These are phyloP conservation scores for Atopsyche davidsoni DNA, from an alignment of 1,140 invertebrate genomes.

Conservation along the genomic window DNA sequence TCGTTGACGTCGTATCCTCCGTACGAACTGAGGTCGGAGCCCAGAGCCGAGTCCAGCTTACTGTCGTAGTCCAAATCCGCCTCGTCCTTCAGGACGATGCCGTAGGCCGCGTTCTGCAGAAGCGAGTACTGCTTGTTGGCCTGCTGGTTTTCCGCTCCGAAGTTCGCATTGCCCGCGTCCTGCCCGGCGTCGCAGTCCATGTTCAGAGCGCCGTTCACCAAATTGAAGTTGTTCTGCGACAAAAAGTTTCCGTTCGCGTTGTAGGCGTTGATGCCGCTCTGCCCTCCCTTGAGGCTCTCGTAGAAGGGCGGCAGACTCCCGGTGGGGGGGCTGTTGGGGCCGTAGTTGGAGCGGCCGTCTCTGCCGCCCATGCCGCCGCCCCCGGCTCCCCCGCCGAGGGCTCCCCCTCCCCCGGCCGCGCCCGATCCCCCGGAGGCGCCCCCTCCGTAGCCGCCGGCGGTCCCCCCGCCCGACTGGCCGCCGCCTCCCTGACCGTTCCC, in stretches of 20 bases:
- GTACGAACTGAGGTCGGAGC: slow-evolving; percentile 52
- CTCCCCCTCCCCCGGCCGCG: slow-evolving; percentile 54
- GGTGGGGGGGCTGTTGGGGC: slow-evolving; percentile 74
- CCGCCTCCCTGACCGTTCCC: slow-evolving; percentile 47
- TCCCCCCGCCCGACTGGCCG: slow-evolving; percentile 48
- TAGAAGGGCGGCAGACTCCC: slow-evolving; percentile 78
- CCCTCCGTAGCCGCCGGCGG: slow-evolving; percentile 48
- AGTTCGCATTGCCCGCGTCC: slow-evolving; percentile 38
- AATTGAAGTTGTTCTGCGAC: slow-evolving; percentile 47
- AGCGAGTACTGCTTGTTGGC: slow-evolving; percentile 70
- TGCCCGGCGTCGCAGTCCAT: slow-evolving; percentile 70
- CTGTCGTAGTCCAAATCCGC: slow-evolving; percentile 63
- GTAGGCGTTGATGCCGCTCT: slow-evolving; percentile 51
- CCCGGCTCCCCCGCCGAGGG: slow-evolving; percentile 55
- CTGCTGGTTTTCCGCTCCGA: slow-evolving; percentile 46
- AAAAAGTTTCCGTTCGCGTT: slow-evolving; percentile 48
- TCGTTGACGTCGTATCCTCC: slow-evolving; percentile 66
- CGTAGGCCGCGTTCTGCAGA: slow-evolving; percentile 75
- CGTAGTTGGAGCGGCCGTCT: slow-evolving; percentile 72
- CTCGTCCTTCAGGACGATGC: slow-evolving; percentile 68
- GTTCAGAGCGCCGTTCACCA: slow-evolving; percentile 56
- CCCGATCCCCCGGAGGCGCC: slow-evolving; percentile 49
- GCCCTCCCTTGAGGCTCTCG: slow-evolving; percentile 73
- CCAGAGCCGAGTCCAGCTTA: slow-evolving; percentile 62
- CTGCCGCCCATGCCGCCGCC: slow-evolving; percentile 68